Evolutionary conservation across 64 coral and sea anemone genomes (phyloP), one percentile per base, ranked within the genome.

Genomic region (Hydrozoanthus tunicans): DNA sequence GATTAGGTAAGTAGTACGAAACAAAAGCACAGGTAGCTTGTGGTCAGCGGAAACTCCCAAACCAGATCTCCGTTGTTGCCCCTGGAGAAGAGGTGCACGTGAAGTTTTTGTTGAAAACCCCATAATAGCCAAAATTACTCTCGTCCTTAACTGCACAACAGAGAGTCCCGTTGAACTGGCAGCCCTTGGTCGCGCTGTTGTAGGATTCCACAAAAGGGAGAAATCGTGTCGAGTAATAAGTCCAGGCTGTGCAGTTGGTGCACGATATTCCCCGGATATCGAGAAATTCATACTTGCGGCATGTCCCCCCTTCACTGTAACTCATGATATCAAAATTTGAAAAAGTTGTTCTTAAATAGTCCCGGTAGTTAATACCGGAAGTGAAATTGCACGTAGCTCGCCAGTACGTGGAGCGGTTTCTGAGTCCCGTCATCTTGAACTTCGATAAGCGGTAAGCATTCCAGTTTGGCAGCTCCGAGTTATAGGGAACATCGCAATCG

Each of bases 351-450:
- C 13, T 73, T 7, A 88, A 32, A 24, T 88, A 88, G 60, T 88
- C 84, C 9, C 84, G 84, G 60, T 74, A 74, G 17, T 15, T 32
- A 9, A 88, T 5, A 56, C 84, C 55, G 17, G 84, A 88, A 73
- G 67, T 88, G 55, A 73, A 88, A 15, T 88, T 88, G 74, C 84
- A 88, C 9, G 84, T 88, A 27, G 74, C 57, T 88, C 84, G 68
- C 84, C 84, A 88, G 68, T 88, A 14, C 5, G 20, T 75, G 24
- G 84, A 88, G 54, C 51, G 8, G 5, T 75, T 88, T 13, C 67
- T 88, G 15, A 88, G 84, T 12, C 56, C 54, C 56, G 73, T 51
- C 84, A 88, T 88, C 69, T 25, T 17, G 68, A 70, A 88, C 68
- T 59, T 88, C 43, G 84, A 88, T 75, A 88, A 88, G 24, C 84